Conservation (phyloP, 1,140 invertebrate genomes). For the Euglossa dilemma region DNA sequence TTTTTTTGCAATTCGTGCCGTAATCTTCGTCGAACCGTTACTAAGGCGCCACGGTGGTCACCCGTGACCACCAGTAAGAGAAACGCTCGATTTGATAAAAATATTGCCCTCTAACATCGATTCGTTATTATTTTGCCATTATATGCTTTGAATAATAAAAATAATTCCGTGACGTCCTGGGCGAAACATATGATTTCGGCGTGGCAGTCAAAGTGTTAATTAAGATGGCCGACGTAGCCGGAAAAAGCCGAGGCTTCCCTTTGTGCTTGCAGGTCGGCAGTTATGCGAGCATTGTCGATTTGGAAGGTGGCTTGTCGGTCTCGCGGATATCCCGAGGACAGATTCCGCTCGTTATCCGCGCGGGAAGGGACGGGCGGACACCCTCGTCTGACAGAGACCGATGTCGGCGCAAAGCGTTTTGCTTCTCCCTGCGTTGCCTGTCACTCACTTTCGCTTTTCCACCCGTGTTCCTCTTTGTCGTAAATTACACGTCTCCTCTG, state of each 20-base stretch:
- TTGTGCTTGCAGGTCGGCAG: neutral
- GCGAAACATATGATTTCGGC: no score
- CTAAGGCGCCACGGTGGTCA: no score
- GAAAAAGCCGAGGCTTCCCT: neutral
- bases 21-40: no score
- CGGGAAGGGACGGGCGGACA: neutral
- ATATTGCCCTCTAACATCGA: no score
- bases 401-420: constrained; percentile 26
- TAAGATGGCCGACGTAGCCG: neutral
- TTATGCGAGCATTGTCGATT: constrained; percentile 24
- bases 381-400: constrained; percentile 42
- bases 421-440: neutral
- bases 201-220: neutral
- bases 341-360: constrained; percentile 27
- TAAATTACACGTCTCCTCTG: constrained; percentile 31
- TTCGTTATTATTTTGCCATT: no score
- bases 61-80: no score
- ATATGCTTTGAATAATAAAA: no score
- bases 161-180: no score
- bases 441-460: constrained; percentile 28
- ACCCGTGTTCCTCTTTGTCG: constrained; percentile 8
- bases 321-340: constrained; percentile 3
- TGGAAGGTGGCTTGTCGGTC: neutral
- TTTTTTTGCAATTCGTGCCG: no score
- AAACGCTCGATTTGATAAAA: no score